Percentiles rank a stretch among this genome's conserved stretches.
Evolutionary conservation across 2,797 vertebrate species (phyloP).

Genomic region (Dendrocincla fuliginosa): DNA sequence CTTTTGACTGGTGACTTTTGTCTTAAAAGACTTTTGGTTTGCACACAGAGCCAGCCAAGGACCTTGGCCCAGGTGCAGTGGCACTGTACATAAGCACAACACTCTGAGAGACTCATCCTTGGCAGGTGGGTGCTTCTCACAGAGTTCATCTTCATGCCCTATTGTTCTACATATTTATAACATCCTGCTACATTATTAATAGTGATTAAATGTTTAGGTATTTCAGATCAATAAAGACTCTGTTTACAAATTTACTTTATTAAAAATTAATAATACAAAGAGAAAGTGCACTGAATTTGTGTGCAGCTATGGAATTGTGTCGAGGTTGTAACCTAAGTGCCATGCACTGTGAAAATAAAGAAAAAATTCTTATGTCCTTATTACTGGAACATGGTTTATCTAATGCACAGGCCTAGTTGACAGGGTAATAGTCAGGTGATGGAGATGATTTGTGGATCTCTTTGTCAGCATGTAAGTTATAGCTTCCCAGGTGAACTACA

Average conservation of each 20-base stretch:
- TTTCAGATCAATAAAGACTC: slow-evolving; percentile 73
- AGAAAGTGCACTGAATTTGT: slow-evolving; percentile 21
- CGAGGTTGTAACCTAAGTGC: not conserved
- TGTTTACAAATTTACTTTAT: slow-evolving; percentile 74
- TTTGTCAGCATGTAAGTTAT: slow-evolving; percentile 53
- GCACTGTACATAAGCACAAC: not conserved
- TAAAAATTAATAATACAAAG: slow-evolving; percentile 68
- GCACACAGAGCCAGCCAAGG: not conserved
- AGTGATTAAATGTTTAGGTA: slow-evolving; percentile 76
- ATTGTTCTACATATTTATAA: slow-evolving; percentile 71
- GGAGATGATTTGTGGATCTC: slow-evolving; percentile 47
- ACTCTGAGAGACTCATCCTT: not conserved
- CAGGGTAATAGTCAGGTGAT: slow-evolving; percentile 39
- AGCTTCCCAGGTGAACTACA: slow-evolving; percentile 27
- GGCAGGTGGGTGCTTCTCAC: not conserved
- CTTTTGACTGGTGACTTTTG: not conserved
- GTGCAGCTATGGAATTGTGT: not conserved
- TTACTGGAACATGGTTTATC: slow-evolving; percentile 41
- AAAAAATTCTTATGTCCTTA: slow-evolving; percentile 9
- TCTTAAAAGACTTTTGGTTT: not conserved
- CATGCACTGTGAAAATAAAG: slow-evolving; percentile 11
- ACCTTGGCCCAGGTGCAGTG: not conserved
- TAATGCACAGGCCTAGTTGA: not conserved
- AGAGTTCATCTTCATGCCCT: slow-evolving; percentile 54
- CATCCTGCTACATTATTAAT: slow-evolving; percentile 75